phyloP scores from a whole-genome alignment of 23 tunicate species.

The Ascidia mentula region DNA sequence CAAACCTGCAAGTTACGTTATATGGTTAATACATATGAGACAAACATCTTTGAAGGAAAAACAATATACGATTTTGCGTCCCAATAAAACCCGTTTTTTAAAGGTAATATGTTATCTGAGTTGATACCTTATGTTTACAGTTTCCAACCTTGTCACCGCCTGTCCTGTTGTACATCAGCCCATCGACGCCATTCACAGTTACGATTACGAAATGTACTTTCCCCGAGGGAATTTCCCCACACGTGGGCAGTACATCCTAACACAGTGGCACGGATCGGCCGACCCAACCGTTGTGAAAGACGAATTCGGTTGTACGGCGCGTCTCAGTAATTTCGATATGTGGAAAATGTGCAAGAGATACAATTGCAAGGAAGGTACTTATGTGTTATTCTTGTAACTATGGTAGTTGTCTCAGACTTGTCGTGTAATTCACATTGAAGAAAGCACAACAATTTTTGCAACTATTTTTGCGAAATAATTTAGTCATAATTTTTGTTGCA shows the following conservation, averaged over 20 bases:
- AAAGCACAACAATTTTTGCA: too few relatives aligned
- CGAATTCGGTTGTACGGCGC: conserved; percentile 48
- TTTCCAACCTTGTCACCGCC: conserved; percentile 16
- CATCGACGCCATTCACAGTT: conserved; percentile 19
- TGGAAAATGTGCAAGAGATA: conserved; percentile 34
- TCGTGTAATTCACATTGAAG: background rate
- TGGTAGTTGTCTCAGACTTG: background rate
- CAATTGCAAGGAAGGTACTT: conserved; percentile 34
- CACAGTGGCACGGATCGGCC: conserved; percentile 90
- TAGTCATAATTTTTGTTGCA: too few relatives aligned
- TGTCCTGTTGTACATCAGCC: conserved; percentile 42
- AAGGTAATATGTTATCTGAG: too few relatives aligned
- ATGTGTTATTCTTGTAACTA: too few relatives aligned
- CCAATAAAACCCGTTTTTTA: too few relatives aligned
- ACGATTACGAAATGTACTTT: conserved; percentile 43
- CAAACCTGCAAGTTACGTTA: too few relatives aligned
- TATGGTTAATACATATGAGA: too few relatives aligned
- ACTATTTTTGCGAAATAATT: too few relatives aligned
- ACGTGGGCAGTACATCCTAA: conserved; percentile 35
- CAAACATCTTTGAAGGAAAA: too few relatives aligned
- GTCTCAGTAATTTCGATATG: conserved; percentile 21
- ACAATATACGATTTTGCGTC: too few relatives aligned
- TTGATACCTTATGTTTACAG: conserved; percentile 27
- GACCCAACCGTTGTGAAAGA: conserved; percentile 66
- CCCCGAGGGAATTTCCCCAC: conserved; percentile 26